Evolutionary conservation across 2,797 vertebrate species (phyloP), one percentile per base, ranked within the genome.

Genomic region (Allobates femoralis): DNA sequence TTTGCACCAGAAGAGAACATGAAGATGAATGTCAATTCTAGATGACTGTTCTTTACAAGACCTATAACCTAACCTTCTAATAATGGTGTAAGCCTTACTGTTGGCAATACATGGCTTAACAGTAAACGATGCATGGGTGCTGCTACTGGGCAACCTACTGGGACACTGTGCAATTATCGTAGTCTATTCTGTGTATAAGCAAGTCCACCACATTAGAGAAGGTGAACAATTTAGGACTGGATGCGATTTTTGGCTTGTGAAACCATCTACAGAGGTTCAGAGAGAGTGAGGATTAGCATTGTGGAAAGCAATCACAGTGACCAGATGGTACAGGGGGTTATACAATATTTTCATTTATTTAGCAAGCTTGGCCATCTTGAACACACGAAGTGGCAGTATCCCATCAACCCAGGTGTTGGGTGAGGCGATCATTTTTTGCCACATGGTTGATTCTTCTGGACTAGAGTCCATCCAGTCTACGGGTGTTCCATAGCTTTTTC

Each of bases 381-480:
- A 90, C 96, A 96, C 96, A 89, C 98, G 96, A 90, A 99, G 94
- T 82, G 97, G 96, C 81, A 99, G 86, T 0, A 93, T 92, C 2
- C 95, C 95, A 92, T 99, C 97, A 66, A 96, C 90, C 98, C 98
- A 99, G 32, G 95, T 96, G 85, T 96, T 95, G 0, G 95, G 94
- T 0, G 93, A 94, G 28, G 92, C 91, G 46, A 97, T 94, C 97
- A 98, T 98, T 91, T 91, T 96, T 85, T 96, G 92, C 98, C 98
- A 99, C 78, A 99, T 90, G 53, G 89, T 89, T n/a, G 91, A 92
- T 93, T 99, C 98, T 8, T 93, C 94, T 67, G 91, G 71, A 0
- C 94, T 96, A 1, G 98, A 99, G 90, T 99, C 98, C 97, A 99
- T 99, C 98, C 98, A 99, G 37, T 93, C 92, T 77, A 97, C 98